Evolutionary conservation across 92 coral and sea anemone species (phyloP), one percentile per base, ranked within the genome.

Genomic region (Zoanthus gigantus): DNA sequence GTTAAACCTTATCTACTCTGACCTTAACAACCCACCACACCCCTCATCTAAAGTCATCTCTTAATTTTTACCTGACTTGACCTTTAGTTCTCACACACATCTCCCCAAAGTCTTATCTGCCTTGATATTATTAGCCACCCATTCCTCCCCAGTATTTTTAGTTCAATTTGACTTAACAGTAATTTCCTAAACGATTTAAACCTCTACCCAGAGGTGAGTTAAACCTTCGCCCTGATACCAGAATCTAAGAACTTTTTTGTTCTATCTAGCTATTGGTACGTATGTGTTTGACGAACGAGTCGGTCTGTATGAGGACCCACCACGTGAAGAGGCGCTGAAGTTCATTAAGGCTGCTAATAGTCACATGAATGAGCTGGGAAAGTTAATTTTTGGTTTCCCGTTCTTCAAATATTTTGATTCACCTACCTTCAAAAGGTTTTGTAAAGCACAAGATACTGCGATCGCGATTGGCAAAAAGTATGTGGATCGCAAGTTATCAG

Each of bases 261-360:
- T 17, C n/a, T 50, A 50, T 83, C 5, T 11, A 83, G 87, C 89
- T 34, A 85, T 86, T 76, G 82, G 9, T 7, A 86, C 89, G 11
- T 86, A 74, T 28, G 82, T 75, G 17, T 86, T 86, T 76, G 83
- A 86, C 18, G 72, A 86, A 54, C 66, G 89, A 45, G 74, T 86
- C 50, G 89, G 89, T 8, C 52, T 86, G 31, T 86, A 53, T 61
- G 83, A 86, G 48, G 83, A 86, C 5, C 86, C 89, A 37, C 89
- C 89, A 13, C 60, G 74, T 44, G 82, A 74, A 13, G 63, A 57
- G 4, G 89, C 89, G 1, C 50, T 86, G 4, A 75, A 32, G 63
- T 86, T 86, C 52, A 76, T 86, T n/a, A 18, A 58, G 30, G 89
- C 89, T 57, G 89, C 89, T 30, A 28, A 28, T 2, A 47, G 66